Evolutionary conservation across 2,888 invertebrate species (phyloP).

Genomic region (Leptogaster cylindrica): DNA sequence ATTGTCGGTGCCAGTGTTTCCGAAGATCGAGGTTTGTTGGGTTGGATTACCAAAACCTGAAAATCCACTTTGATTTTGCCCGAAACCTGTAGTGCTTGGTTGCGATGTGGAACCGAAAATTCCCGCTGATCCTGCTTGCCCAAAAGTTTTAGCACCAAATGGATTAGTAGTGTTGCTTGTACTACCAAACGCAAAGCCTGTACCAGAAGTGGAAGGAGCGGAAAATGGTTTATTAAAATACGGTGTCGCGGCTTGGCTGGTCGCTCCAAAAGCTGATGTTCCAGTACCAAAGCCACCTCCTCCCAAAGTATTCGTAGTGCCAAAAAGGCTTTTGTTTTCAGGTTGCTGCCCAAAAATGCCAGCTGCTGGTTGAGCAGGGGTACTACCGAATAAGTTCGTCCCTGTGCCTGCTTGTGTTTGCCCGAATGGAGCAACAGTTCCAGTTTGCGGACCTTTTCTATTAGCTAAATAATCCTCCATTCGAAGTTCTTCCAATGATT

Average conservation of each 20-base stretch:
- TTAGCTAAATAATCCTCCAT: slow-evolving; percentile 92
- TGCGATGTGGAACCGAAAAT: slow-evolving; percentile 66
- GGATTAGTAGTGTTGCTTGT: slow-evolving; percentile 56
- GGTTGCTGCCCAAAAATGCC: slow-evolving; percentile 66
- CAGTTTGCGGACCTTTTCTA: slow-evolving; percentile 75
- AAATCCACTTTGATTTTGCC: slow-evolving; percentile 58
- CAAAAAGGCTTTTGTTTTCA: slow-evolving; percentile 67
- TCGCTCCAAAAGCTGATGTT: slow-evolving; percentile 64
- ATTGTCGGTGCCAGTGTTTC: slow-evolving; percentile 59
- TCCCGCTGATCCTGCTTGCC: slow-evolving; percentile 64
- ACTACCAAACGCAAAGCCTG: slow-evolving; percentile 54
- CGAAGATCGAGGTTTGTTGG: slow-evolving; percentile 55
- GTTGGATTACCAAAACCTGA: slow-evolving; percentile 58
- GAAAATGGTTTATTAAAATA: slow-evolving; percentile 73
- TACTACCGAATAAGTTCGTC: slow-evolving; percentile 63
- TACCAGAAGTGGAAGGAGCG: slow-evolving; percentile 62
- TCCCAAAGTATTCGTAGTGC: slow-evolving; percentile 49
- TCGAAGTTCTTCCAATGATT: slow-evolving; percentile 93
- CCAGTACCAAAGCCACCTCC: slow-evolving; percentile 63
- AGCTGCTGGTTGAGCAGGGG: slow-evolving; percentile 58
- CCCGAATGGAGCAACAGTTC: slow-evolving; percentile 64
- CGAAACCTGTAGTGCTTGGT: slow-evolving; percentile 64
- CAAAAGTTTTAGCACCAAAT: slow-evolving; percentile 60
- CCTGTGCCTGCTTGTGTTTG: slow-evolving; percentile 58
- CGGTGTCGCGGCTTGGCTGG: slow-evolving; percentile 66